Percentiles rank a stretch among this genome's conserved stretches.
Evolutionary conservation across 2,113 vertebrate species (phyloP).

Genomic region (Prolemur simus): DNA sequence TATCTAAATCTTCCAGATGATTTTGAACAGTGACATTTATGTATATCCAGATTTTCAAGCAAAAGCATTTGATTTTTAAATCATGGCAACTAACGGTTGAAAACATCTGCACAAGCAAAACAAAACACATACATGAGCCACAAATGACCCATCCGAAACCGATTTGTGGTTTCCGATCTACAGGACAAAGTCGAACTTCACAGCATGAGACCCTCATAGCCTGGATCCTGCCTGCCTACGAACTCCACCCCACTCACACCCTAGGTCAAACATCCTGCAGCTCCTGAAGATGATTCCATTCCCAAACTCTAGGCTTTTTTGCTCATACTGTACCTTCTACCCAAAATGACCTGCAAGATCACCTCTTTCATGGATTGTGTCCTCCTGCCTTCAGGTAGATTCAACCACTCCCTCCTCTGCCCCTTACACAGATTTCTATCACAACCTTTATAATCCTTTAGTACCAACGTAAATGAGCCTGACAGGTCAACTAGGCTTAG

Average conservation of each 20-base stretch:
- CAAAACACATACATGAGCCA: background rate
- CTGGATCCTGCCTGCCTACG: background rate
- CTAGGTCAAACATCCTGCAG: background rate
- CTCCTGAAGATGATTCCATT: background rate
- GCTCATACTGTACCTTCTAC: background rate
- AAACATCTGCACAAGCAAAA: background rate
- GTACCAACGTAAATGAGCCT: background rate
- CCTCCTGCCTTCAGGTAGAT: background rate
- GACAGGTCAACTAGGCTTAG: background rate
- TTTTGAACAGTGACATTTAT: background rate
- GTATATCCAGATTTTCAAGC: background rate
- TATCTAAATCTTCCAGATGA: background rate
- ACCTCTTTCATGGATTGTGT: background rate
- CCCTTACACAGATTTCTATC: background rate
- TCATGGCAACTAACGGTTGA: background rate
- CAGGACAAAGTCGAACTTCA: background rate
- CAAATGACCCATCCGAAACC: background rate
- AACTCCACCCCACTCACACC: background rate
- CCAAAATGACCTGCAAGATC: background rate
- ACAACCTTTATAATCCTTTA: background rate
- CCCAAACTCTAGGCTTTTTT: background rate
- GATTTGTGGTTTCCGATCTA: background rate
- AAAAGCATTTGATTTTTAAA: constrained; percentile 2
- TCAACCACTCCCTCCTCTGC: background rate
- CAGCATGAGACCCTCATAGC: background rate